Evolutionary conservation across 2,113 vertebrate species (phyloP).

Genomic region (Eptesicus fuscus): DNA sequence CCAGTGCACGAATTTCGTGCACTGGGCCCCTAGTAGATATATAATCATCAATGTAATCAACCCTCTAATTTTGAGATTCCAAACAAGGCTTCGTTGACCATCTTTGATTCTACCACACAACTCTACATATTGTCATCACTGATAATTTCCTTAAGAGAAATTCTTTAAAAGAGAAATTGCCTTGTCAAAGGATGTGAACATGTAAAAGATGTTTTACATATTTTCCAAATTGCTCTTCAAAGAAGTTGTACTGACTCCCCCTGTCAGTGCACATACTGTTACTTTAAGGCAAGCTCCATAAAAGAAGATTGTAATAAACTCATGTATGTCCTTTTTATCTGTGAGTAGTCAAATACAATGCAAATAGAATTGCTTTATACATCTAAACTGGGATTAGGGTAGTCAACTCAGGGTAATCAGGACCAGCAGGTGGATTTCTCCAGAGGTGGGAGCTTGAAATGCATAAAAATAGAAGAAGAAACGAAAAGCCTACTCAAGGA

Average conservation of each 20-base stretch:
- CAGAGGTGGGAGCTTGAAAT: neutral
- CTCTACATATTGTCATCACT: neutral
- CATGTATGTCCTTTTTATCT: neutral
- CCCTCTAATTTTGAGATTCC: neutral
- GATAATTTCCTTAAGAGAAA: conserved; percentile 19
- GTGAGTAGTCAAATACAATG: neutral
- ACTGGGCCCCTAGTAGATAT: neutral
- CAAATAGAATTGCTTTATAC: neutral
- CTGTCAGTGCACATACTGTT: neutral
- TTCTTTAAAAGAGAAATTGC: neutral
- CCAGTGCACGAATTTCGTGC: no score
- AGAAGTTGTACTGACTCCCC: neutral
- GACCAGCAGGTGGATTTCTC: neutral
- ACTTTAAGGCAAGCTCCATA: neutral
- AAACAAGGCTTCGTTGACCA: neutral
- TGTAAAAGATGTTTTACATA: neutral
- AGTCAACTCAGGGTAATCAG: neutral
- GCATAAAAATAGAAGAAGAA: neutral
- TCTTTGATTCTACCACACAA: neutral
- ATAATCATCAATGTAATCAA: neutral
- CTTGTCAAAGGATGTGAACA: neutral
- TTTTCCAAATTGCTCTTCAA: neutral
- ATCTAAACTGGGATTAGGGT: neutral
- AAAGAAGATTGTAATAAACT: neutral
- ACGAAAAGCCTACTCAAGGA: neutral